phyloP scores from a whole-genome alignment of 2,888 invertebrate species.

The Venusia cambrica region DNA sequence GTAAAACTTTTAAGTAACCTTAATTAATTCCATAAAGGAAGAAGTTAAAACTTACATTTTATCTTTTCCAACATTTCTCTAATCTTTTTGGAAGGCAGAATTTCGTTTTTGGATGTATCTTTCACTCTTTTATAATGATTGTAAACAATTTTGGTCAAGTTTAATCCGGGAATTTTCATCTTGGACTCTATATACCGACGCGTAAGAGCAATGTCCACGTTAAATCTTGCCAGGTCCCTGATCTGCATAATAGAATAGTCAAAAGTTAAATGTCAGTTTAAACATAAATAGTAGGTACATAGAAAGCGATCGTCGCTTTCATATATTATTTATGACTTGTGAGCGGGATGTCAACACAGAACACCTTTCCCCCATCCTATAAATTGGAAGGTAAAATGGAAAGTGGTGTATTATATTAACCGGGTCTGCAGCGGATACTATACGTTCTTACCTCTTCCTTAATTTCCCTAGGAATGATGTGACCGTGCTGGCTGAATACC shows the following conservation, averaged over 20 bases:
- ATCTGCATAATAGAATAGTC: slow-evolving; percentile 10
- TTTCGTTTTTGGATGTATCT: slow-evolving; percentile 1
- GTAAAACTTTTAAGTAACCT: not conserved
- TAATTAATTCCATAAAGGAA: not conserved
- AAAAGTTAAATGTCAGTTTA: too few species aligned
- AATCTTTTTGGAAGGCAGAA: slow-evolving; percentile 5
- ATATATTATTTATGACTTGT: too few species aligned
- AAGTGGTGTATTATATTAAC: too few species aligned
- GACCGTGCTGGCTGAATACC: slow-evolving; percentile 8
- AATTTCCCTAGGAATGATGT: slow-evolving; percentile 12
- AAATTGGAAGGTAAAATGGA: too few species aligned
- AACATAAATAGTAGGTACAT: too few species aligned
- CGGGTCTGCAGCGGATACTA: too few species aligned
- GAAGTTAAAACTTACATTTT: slow-evolving; percentile 11
- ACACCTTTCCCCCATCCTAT: too few species aligned
- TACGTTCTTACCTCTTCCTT: slow-evolving; percentile 21
- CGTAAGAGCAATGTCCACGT: slow-evolving; percentile 4
- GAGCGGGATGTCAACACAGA: too few species aligned
- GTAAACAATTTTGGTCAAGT: slow-evolving; percentile 4
- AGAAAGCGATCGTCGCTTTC: too few species aligned
- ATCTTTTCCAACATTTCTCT: slow-evolving; percentile 15
- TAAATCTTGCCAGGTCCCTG: slow-evolving; percentile 10
- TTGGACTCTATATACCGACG: slow-evolving; percentile 12
- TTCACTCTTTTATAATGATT: slow-evolving; percentile 3
- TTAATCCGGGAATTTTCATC: slow-evolving; percentile 6